Evolutionary conservation across 1,140 invertebrate species (phyloP), one percentile per base, ranked within the genome.

Genomic region (Zaprionus ornatus): DNA sequence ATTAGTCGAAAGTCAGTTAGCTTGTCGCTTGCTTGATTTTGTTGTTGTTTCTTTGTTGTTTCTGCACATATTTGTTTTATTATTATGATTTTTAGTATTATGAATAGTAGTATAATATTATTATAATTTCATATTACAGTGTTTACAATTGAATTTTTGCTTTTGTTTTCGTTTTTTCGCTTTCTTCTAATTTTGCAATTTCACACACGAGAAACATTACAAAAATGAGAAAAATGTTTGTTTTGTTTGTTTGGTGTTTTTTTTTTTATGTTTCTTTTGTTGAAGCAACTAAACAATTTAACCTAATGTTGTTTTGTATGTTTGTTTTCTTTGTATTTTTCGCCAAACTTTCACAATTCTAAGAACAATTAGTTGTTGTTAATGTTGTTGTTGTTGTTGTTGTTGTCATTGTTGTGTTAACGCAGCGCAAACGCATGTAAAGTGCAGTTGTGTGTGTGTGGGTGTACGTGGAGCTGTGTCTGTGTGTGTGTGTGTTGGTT

Each of bases 391-490:
- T 56, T 42, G 6, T 40, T n/a, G 13, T 17, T 59, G 48, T 76
- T 42, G 62, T 55, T 54, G 45, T 37, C 23, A 52, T 52, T 56
- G 45, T 57, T 60, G 60, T 57, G 23, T 45, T 55, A 50, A 56
- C 59, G 60, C 50, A 59, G 74, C 81, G 78, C 85, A 80, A 88
- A 88, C 74, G 84, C 85, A 84, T 87, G 84, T 78, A 80, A 80
- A 59, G 50, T 74, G 35, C 55, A 54, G 50, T 25, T 10, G 48
- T 19, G 27, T 69, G 42, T 69, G 25, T 59, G 37, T n/a, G 19
- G 59, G 57, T 73, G 66, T 66, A n/a, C 10, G 2, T 52, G 19
- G 4, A 23, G 9, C 12, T 60, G n/a, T 45, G 5, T 54, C 25
- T 42, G 9, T 37, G 62, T 62, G 45, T 7, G 48, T 52, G 45